Evolutionary conservation across 2,797 vertebrate species (phyloP).

Genomic region (Crax fasciolata): DNA sequence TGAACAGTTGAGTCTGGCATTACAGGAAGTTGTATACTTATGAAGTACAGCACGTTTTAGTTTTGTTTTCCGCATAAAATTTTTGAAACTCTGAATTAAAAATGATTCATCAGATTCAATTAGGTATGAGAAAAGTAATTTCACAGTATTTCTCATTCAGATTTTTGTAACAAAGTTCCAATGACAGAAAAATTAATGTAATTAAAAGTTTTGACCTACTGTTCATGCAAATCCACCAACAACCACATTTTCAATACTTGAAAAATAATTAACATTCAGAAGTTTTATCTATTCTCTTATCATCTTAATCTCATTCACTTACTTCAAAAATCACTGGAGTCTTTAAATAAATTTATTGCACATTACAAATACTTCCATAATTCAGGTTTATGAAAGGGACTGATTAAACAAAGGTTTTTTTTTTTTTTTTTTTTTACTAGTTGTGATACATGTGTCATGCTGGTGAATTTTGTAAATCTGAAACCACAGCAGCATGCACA

Average conservation of each 20-base stretch:
- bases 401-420: slow-evolving; percentile 1
- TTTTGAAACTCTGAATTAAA: neutral
- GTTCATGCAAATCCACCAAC: neutral
- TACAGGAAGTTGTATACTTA: neutral
- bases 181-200: neutral
- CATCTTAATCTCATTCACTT: neutral
- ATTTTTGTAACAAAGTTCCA: neutral
- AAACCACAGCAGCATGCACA: neutral
- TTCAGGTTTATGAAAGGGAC: neutral
- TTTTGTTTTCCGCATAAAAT: neutral
- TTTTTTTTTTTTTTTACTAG: neutral
- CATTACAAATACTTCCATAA: neutral
- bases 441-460: neutral
- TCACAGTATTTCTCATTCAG: neutral
- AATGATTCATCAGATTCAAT: neutral
- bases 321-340: neutral
- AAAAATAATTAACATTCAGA: neutral
- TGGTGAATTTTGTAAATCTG: slow-evolving; percentile 18
- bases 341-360: neutral
- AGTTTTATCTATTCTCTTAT: neutral
- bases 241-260: neutral
- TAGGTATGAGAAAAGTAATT: neutral
- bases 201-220: neutral
- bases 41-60: neutral
- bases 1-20: neutral